phyloP scores from a whole-genome alignment of 1,140 invertebrate genomes.

The Ceratina calcarata region DNA sequence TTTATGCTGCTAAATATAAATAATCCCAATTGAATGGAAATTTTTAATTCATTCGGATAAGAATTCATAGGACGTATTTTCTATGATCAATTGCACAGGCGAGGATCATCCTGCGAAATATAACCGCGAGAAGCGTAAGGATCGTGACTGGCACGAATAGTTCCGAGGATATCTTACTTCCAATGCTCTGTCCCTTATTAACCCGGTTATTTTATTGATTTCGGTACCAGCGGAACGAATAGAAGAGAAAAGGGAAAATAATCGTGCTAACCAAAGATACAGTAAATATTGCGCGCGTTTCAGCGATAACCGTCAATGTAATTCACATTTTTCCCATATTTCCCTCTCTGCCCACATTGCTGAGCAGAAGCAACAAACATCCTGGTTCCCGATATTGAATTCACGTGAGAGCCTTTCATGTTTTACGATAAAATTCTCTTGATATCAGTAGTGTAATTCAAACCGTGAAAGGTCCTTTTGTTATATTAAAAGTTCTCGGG shows the following conservation, averaged over 20 bases:
- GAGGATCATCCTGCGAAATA: not conserved
- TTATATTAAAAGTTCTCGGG: not conserved
- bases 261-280: not conserved
- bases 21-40: too few relatives aligned
- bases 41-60: not conserved
- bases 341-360: not conserved
- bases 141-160: slow-evolving; percentile 21
- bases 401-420: not conserved
- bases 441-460: not conserved
- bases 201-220: slow-evolving; percentile 11
- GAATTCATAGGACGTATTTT: not conserved
- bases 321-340: slow-evolving; percentile 31
- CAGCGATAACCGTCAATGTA: slow-evolving; percentile 2
- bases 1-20: too few relatives aligned
- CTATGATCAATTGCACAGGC: not conserved
- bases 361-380: not conserved
- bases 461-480: not conserved
- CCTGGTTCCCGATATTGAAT: slow-evolving; percentile 20
- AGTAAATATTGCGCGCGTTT: not conserved
- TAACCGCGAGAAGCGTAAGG: slow-evolving; percentile 4
- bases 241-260: not conserved
- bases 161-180: not conserved
- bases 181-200: slow-evolving; percentile 14
- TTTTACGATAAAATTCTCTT: not conserved
- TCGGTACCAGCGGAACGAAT: not conserved